phyloP scores from a whole-genome alignment of 1,140 invertebrate species.

The Drosophila burlai region DNA sequence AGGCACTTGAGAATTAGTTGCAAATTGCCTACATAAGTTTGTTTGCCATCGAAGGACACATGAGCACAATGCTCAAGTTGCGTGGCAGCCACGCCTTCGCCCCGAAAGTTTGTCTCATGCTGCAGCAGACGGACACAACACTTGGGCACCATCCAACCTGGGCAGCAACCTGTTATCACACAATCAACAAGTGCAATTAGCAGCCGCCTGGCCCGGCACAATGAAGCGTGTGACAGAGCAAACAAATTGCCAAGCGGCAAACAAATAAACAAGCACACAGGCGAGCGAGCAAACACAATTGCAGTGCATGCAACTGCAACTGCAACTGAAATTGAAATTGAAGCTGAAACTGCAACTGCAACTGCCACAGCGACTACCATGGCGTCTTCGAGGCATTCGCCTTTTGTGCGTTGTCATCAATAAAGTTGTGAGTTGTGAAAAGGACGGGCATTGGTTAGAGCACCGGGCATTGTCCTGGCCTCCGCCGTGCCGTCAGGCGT shows the following conservation, averaged over 20 bases:
- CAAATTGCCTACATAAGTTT: constrained; percentile 82
- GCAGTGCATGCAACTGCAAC: constrained; percentile 27
- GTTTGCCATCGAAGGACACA: constrained; percentile 64
- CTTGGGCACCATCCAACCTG: not conserved
- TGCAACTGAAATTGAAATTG: constrained; percentile 17
- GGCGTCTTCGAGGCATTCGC: constrained; percentile 30
- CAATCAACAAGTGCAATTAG: constrained; percentile 81
- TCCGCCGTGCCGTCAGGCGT: constrained; percentile 21
- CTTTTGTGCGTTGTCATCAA: constrained; percentile 44
- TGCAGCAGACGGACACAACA: constrained; percentile 51
- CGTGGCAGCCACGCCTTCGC: constrained; percentile 59
- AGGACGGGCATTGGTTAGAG: constrained; percentile 19
- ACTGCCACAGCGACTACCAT: constrained; percentile 2
- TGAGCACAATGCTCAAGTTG: constrained; percentile 52
- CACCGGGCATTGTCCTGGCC: constrained; percentile 23
- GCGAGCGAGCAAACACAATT: constrained; percentile 44
- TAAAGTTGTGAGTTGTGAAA: constrained; percentile 51
- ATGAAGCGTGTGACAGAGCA: constrained; percentile 80
- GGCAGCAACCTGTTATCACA: constrained; percentile 72
- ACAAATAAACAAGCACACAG: constrained; percentile 46
- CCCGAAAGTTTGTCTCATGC: constrained; percentile 70
- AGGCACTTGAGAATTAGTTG: constrained; percentile 78
- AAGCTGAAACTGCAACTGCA: not conserved
- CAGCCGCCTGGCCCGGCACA: constrained; percentile 64
- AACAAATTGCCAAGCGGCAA: constrained; percentile 72